Evolutionary conservation across 2,797 vertebrate species (phyloP).

Genomic region (Jordanella pulchra): DNA sequence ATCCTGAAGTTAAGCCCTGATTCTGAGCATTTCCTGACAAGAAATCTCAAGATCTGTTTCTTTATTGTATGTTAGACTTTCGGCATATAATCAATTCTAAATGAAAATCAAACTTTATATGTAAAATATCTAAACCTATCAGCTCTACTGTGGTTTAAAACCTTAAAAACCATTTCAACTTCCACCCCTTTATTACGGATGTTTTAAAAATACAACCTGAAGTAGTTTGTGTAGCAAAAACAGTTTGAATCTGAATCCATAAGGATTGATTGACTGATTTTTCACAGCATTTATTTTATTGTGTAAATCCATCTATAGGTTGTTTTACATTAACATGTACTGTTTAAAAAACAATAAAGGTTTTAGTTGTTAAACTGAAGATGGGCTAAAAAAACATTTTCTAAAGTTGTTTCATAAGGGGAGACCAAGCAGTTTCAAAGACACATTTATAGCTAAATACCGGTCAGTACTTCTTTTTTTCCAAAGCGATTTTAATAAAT

Average conservation of each 20-base stretch:
- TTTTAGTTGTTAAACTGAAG: constrained; percentile 38
- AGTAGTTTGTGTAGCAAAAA: constrained; percentile 18
- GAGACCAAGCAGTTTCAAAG: constrained; percentile 39
- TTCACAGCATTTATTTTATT: constrained; percentile 37
- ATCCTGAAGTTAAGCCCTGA: neutral
- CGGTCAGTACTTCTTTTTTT: neutral
- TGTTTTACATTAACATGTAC: too few relatives aligned
- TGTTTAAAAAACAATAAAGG: constrained; percentile 22
- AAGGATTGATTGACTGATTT: constrained; percentile 39
- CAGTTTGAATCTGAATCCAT: constrained; percentile 32
- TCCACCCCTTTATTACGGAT: neutral
- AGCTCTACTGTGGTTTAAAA: neutral
- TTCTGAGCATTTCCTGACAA: neutral
- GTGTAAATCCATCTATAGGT: too few relatives aligned
- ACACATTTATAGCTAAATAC: constrained; percentile 12
- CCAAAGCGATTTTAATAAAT: neutral
- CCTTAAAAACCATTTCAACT: neutral
- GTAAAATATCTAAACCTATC: neutral
- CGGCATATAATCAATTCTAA: neutral
- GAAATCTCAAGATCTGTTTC: neutral
- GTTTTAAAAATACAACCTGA: constrained; percentile 16
- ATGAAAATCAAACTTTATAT: neutral
- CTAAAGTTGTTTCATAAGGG: constrained; percentile 33
- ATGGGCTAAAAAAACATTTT: constrained; percentile 38
- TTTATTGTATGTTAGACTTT: neutral